These are phyloP conservation scores for Callitettix versicolor DNA, from an alignment of 1,140 invertebrate species.

Conservation along the genomic window DNA sequence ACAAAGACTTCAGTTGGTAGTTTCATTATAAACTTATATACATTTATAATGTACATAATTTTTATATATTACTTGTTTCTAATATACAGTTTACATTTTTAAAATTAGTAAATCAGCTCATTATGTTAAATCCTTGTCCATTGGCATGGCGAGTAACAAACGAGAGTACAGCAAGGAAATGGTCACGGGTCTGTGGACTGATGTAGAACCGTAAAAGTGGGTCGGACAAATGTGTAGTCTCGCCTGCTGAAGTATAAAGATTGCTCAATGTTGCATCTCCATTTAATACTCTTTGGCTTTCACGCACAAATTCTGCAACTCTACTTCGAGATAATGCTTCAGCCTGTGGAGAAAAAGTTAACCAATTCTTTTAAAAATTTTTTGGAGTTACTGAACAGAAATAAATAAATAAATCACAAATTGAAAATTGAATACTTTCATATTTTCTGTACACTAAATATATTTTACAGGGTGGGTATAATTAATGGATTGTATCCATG, in stretches of 20 bases:
- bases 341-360: conserved; percentile 11
- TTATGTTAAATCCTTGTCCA: conserved; percentile 20
- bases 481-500: too few species aligned
- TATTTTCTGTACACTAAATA: too few species aligned
- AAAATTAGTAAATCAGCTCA: not conserved
- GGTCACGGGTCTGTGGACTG: conserved; percentile 22
- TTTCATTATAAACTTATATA: too few species aligned
- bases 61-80: too few species aligned
- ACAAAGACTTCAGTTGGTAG: too few species aligned
- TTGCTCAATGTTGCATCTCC: conserved; percentile 1
- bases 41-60: too few species aligned
- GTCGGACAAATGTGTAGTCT: not conserved
- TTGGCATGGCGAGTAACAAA: conserved; percentile 20
- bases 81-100: too few species aligned
- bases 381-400: too few species aligned
- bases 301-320: conserved; percentile 25
- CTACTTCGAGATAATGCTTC: conserved; percentile 22
- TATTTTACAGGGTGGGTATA: too few species aligned
- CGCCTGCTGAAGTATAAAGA: conserved; percentile 8
- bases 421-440: too few species aligned
- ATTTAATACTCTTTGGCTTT: conserved; percentile 16
- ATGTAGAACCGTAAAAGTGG: conserved; percentile 20
- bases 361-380: too few species aligned
- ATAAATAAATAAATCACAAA: too few species aligned
- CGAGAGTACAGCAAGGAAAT: conserved; percentile 21